Conservation (phyloP, 2,888 invertebrate species). For the Theretra japonica region DNA sequence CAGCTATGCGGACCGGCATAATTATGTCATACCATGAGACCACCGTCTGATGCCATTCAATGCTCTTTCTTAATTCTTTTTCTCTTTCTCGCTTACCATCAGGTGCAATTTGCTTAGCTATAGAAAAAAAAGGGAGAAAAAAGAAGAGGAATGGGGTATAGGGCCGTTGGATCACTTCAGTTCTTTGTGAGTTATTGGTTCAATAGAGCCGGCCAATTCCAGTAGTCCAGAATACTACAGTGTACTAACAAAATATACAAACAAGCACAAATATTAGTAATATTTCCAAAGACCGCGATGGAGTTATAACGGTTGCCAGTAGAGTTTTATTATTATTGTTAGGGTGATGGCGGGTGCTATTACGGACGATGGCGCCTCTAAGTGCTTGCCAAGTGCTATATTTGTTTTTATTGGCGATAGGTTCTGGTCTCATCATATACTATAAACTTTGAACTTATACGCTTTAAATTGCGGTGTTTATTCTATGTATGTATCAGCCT, state of each 20-base stretch:
- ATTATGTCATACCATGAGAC: too few relatives aligned
- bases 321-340: slow-evolving; percentile 17
- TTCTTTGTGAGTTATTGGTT: too few relatives aligned
- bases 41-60: too few relatives aligned
- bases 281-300: background rate
- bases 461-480: background rate
- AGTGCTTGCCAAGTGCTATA: background rate
- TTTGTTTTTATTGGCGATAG: background rate
- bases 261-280: background rate
- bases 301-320: slow-evolving; percentile 8
- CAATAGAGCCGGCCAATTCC: too few relatives aligned
- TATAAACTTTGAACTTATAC: background rate
- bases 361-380: background rate
- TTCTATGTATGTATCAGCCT: background rate
- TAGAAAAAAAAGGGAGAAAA: too few relatives aligned
- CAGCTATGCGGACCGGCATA: too few relatives aligned
- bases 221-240: too few relatives aligned
- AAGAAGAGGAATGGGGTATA: too few relatives aligned
- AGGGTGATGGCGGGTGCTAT: background rate
- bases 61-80: too few relatives aligned
- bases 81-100: too few relatives aligned
- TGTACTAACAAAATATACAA: background rate
- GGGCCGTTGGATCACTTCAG: too few relatives aligned
- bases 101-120: too few relatives aligned
- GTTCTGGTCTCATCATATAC: slow-evolving; percentile 3